Percentiles rank a stretch among this genome's conserved stretches.
These are phyloP conservation scores for Porites australiensis DNA, from an alignment of 64 coral and sea anemone species.

Conservation along the genomic window DNA sequence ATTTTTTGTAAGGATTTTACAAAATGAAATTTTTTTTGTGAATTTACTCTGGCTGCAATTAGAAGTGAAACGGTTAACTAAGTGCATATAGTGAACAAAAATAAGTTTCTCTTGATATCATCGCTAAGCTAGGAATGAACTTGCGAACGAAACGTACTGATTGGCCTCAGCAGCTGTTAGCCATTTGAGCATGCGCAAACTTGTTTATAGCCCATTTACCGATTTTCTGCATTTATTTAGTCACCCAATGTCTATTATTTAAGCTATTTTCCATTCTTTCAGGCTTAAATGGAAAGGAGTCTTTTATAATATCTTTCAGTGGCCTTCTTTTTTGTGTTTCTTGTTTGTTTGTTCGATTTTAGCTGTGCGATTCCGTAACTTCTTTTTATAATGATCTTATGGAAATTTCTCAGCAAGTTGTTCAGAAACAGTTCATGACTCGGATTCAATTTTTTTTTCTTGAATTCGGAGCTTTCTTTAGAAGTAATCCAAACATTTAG, in stretches of 20 bases:
- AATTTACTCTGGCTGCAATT: background rate
- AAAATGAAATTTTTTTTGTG: no score
- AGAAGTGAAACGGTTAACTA: background rate
- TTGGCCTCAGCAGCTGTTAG: background rate
- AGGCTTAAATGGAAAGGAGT: background rate
- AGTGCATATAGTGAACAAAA: background rate
- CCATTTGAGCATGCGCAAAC: slow-evolving; percentile 1
- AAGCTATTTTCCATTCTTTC: background rate
- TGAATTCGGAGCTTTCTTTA: background rate
- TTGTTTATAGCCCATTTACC: background rate
- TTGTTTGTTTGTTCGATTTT: no score
- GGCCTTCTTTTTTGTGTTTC: background rate
- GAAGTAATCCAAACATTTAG: background rate
- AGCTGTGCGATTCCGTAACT: no score
- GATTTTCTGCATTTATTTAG: background rate
- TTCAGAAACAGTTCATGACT: no score
- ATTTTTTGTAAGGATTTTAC: no score
- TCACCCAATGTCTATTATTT: background rate
- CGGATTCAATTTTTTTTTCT: background rate
- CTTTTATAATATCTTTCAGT: background rate
- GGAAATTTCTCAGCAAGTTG: no score
- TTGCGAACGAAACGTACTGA: background rate
- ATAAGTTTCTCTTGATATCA: background rate
- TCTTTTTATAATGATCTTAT: no score
- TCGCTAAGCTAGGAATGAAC: background rate